Base-by-base conservation (phyloP, 2,113 vertebrate genomes). In the Serinus canaria region DNA sequence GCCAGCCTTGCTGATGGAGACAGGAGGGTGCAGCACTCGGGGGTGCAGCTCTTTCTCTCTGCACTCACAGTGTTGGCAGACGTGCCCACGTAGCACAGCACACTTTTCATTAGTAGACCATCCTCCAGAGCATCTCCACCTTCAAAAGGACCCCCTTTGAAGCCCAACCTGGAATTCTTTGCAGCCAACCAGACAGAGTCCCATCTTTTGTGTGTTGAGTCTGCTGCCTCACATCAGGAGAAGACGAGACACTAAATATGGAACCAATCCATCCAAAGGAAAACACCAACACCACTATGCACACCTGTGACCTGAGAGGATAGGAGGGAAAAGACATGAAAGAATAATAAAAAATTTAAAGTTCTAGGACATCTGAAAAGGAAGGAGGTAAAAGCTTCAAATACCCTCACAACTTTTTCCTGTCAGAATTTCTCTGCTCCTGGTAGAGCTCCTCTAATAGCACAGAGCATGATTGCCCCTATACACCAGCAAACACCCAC, bases 11-110 rank as follows among this genome's bases (percentile, higher is more conserved):
- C 24, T 5, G 16, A 10, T 27, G 41, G 37, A 37, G 21, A 55
- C 2, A 8, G 0, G 10, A 50, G 12, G 1, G 2, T 44, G 33
- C 30, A 12, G 12, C 0, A 0, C 16, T 18, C 0, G 0, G 16
- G 12, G 1, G 3, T 33, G 25, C 31, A 15, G 13, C 0, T 60
- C 62, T 31, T 13, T 7, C 35, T 67, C 39, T 55, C 31, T 53
- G 46, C n/a, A 37, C 46, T 62, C 43, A 3, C 27, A 0, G 21
- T 12, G 15, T 10, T 31, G 43, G 41, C 55, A 62, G 50, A 28
- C 17, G 24, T 41, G 37, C 37, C 77, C 41, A n/a, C 0, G 0
- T 18, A 39, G 43, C 50, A 18, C 10, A 13, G 13, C 4, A 1
- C 13, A 2, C n/a, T 83, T 79, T 37, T 24, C 39, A 53, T 6